Base-by-base conservation (phyloP, 2,888 invertebrate species). In the Leptopilina syphax region DNA sequence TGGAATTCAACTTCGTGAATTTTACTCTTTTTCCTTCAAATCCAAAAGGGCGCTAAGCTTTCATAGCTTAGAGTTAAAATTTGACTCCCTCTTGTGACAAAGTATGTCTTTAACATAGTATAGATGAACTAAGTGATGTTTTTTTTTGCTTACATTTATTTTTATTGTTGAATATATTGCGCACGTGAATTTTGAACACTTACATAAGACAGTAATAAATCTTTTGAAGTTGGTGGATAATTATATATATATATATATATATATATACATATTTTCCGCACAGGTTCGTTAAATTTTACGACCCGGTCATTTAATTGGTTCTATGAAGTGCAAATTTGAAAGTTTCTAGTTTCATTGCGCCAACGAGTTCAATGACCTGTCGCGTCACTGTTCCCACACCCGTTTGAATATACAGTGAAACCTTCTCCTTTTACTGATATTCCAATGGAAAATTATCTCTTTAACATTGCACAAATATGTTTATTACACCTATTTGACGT, bases 301-400 rank as follows among this genome's bases (percentile, higher is more conserved):
- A 54, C 57, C 73, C 57, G 73, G 73, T 73, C 73, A 73, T 57
- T 73, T 73, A 73, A 73, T 73, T 73, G 73, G 57, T 73, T 73
- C 57, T 73, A 73, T 73, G 73, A 73, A 57, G 73, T 73, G 73
- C 73, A 73, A 73, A 73, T 73, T 73, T 73, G 73, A 73, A 73
- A 73, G 73, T 73, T 70, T 73, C 73, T 73, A 57, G 41, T 34
- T 73, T 73, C 57, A 54, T 73, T 73, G 73, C 73, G n/a, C 54
- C 73, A 73, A 54, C n/a, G 34, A 73, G 73, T 73, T 73, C 73
- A 73, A 73, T 54, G 73, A 73, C 73, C 57, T 73, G 73, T 73
- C 73, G 73, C 57, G 73, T 73, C 73, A 54, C 57, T 54, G 57
- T 57, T 73, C 57, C 73, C 41, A 73, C 34, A 63, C 63, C 63